Evolutionary conservation across 2,888 invertebrate genomes (phyloP), one percentile per base, ranked within the genome.

Genomic region (Panopea generosa): DNA sequence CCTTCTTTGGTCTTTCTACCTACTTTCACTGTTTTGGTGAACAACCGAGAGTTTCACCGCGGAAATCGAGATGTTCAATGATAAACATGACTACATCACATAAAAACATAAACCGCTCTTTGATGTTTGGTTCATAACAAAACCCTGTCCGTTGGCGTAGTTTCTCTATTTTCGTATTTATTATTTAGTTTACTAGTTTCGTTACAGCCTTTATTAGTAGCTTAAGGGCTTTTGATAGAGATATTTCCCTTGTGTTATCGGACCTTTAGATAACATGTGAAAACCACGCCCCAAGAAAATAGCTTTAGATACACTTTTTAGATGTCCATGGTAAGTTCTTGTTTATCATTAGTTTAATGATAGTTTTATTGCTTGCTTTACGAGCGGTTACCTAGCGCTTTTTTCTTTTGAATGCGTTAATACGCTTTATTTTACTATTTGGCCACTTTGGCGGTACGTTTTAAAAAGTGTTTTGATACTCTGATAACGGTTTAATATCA

Each of bases 1-100:
- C 63, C 38, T 26, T 49, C 67, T 72, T 60, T 67, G 56, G 33
- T 61, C 45, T 11, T 27, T 50, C 50, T 57, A 49, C 43, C 40
- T 27, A 40, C 26, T 67, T 24, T 40, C n/a, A n/a, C n/a, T n/a
- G n/a, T n/a, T n/a, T n/a, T n/a, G n/a, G 63, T 40, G 40, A 40
- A 49, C 57, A 27, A 14, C 27, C 20, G 22, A 9, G 22, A 62
- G 63, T 71, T 63, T 71, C 24, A 52, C 50, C 43, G 59, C 63
- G 71, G 63, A 71, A 63, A 63, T 43, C 24, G 49, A 43, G 43
- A 43, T 40, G 43, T 56, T 50, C 38, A 50, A 18, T 14, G 59
- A 57, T 63, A 71, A 65, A 71, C 63, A 56, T 50, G 29, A 38
- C 24, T 38, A 63, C 59, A 59, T 57, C 27, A 63, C 57, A 59